Evolutionary conservation across 2,113 vertebrate genomes (phyloP).

Genomic region (Balaenoptera acutorostrata): DNA sequence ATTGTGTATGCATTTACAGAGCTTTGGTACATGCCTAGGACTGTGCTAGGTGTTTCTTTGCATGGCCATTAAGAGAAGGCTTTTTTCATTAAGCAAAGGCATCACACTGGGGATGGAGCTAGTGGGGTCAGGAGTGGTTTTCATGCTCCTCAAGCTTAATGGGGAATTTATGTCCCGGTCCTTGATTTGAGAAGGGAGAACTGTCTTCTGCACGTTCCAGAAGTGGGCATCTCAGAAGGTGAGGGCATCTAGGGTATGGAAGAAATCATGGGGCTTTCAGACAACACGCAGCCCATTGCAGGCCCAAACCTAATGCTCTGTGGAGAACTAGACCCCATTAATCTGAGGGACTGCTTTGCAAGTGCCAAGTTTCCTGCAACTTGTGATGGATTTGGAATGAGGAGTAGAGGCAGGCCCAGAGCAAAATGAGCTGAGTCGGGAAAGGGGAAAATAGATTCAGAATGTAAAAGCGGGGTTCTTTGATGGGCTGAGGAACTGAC

Average conservation of each 20-base stretch:
- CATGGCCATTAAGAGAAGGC: background rate
- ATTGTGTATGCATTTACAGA: background rate
- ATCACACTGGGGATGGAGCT: background rate
- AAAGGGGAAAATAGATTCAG: conserved; percentile 49
- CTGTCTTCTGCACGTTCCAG: background rate
- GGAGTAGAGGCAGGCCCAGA: conserved; percentile 12
- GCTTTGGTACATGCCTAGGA: background rate
- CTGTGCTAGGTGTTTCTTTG: background rate
- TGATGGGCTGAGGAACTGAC: conserved; percentile 62
- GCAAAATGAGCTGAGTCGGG: conserved; percentile 63
- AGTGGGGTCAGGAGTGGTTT: background rate
- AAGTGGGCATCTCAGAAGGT: background rate
- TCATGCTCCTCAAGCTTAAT: background rate
- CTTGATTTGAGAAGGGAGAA: background rate
- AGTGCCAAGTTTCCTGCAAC: background rate
- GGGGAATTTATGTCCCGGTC: background rate
- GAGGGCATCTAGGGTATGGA: background rate
- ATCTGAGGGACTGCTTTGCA: background rate
- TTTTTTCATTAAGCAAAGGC: background rate
- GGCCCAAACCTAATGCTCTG: background rate
- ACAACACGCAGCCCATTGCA: background rate
- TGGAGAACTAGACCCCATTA: background rate
- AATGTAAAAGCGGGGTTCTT: conserved; percentile 52
- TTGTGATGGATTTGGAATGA: conserved; percentile 31
- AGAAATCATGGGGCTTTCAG: background rate